Conservation (phyloP, 2,888 invertebrate genomes). For the Fissipunctia ypsillon region DNA sequence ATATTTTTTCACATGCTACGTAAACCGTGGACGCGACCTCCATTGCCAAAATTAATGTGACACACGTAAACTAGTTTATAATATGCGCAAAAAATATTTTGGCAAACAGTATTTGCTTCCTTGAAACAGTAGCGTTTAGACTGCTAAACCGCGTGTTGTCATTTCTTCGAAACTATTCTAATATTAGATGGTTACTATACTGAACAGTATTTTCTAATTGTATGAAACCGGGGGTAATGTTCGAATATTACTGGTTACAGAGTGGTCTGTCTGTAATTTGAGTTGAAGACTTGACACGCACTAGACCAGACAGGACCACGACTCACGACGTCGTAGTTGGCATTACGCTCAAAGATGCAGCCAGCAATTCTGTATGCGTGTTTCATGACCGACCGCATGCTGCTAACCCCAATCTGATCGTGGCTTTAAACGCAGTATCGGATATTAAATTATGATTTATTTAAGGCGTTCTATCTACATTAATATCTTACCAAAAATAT, state of each 20-base stretch:
- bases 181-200: constrained; percentile 56
- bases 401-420: constrained; percentile 29
- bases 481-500: background rate
- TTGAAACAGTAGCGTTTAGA: constrained; percentile 78
- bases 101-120: constrained; percentile 84
- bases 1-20: constrained; percentile 51
- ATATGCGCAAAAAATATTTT: constrained; percentile 81
- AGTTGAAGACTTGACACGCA: constrained; percentile 41
- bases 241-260: constrained; percentile 23
- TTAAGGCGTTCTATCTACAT: background rate
- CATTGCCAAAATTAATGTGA: constrained; percentile 68
- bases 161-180: constrained; percentile 67
- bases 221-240: constrained; percentile 33
- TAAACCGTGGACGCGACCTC: constrained; percentile 64
- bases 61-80: constrained; percentile 75
- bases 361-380: constrained; percentile 43
- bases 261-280: constrained; percentile 40
- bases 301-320: constrained; percentile 28
- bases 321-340: constrained; percentile 32
- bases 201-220: constrained; percentile 40
- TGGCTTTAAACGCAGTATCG: constrained; percentile 14
- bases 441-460: constrained; percentile 25
- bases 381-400: constrained; percentile 35
- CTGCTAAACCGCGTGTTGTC: constrained; percentile 73
- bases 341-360: constrained; percentile 45